phyloP scores from a whole-genome alignment of 2,113 vertebrate genomes.

The Neotoma lepida region DNA sequence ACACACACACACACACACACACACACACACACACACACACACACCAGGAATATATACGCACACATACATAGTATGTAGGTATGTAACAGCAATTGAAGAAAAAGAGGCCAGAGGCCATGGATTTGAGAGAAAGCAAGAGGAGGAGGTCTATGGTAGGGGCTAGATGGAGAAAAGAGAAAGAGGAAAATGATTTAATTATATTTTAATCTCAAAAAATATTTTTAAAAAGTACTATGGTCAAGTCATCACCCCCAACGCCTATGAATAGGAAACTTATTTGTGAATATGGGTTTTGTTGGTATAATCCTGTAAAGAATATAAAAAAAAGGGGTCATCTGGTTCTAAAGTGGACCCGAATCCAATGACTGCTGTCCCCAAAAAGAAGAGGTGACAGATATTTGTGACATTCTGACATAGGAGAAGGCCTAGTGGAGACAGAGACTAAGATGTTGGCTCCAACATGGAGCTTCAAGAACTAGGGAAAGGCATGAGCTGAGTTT shows the following conservation, averaged over 20 bases:
- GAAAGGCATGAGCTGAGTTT: background rate
- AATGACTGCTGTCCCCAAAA: background rate
- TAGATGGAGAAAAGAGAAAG: background rate
- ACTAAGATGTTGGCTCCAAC: background rate
- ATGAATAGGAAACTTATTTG: background rate
- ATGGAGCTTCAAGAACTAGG: background rate
- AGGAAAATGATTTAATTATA: background rate
- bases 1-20: too few species aligned
- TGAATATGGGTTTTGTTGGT: background rate
- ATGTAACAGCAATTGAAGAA: background rate
- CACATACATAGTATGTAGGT: background rate
- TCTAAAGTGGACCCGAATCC: background rate
- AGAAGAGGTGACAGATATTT: background rate
- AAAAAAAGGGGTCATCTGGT: background rate
- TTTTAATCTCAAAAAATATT: background rate
- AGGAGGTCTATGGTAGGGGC: background rate
- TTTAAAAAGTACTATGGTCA: too few species aligned
- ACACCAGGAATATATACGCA: background rate
- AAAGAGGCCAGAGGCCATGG: background rate
- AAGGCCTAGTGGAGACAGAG: background rate
- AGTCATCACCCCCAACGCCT: background rate
- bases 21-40: background rate
- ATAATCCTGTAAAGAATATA: background rate
- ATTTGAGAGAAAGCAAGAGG: background rate
- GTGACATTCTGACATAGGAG: background rate